These are phyloP conservation scores for Cryptophagus acutangulus DNA, from an alignment of 2,888 invertebrate species.

Conservation along the genomic window DNA sequence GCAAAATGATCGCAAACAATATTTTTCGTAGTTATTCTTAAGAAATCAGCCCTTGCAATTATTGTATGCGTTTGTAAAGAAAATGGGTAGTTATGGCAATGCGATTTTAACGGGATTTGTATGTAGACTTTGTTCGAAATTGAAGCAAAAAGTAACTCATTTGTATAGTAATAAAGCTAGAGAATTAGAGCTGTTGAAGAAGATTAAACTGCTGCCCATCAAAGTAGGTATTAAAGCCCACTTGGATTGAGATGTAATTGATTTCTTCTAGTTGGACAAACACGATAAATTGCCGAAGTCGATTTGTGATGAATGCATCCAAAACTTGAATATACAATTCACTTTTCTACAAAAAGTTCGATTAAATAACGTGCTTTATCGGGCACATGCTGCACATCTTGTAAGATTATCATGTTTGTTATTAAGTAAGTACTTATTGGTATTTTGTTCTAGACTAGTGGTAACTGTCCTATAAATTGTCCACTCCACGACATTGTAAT, in stretches of 20 bases:
- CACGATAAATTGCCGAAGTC: conserved; percentile 63
- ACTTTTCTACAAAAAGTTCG: conserved; percentile 50
- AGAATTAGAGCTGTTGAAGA: conserved; percentile 68
- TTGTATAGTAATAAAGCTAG: conserved; percentile 77
- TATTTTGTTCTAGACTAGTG: conserved; percentile 36
- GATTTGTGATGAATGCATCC: conserved; percentile 55
- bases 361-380: conserved; percentile 40
- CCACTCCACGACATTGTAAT: conserved; percentile 38
- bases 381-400: conserved; percentile 39
- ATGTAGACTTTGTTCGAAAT: conserved; percentile 80
- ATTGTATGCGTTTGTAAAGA: no score
- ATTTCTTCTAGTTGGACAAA: conserved; percentile 44
- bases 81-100: conserved; percentile 78
- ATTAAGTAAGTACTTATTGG: not conserved
- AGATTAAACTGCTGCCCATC: conserved; percentile 76
- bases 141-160: conserved; percentile 78
- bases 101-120: conserved; percentile 79
- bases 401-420: conserved; percentile 33
- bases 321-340: conserved; percentile 52
- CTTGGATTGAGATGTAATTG: conserved; percentile 7
- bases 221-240: conserved; percentile 55
- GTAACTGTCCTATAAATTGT: conserved; percentile 41
- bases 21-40: no score
- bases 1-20: no score
- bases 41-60: no score